Conservation (phyloP, 2,797 vertebrate genomes). For the Manis javanica region DNA sequence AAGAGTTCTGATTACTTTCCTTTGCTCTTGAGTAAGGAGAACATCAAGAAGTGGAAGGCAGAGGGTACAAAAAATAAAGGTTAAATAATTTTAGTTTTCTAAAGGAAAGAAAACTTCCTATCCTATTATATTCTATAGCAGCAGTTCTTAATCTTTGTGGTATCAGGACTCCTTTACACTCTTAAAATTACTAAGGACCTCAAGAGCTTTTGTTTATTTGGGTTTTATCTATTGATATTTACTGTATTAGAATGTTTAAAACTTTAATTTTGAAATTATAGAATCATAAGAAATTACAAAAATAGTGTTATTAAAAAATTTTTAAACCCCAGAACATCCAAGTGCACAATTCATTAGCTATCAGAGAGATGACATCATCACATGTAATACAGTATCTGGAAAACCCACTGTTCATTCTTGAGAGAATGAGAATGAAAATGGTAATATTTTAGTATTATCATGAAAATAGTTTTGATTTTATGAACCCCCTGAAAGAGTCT, state of each 20-base stretch:
- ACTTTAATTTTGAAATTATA: constrained; percentile 34
- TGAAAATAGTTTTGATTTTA: constrained; percentile 11
- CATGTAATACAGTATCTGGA: not conserved
- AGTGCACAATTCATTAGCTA: not conserved
- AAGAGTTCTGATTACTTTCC: constrained; percentile 45
- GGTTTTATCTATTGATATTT: not conserved
- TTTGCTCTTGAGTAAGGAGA: not conserved
- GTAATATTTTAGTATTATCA: not conserved
- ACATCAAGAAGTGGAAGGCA: not conserved
- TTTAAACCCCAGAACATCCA: not conserved
- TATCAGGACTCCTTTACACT: not conserved
- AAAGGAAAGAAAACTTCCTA: not conserved
- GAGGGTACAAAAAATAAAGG: not conserved
- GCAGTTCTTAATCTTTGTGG: not conserved
- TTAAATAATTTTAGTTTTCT: constrained; percentile 50
- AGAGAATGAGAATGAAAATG: not conserved
- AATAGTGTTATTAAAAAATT: not conserved
- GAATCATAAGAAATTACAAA: constrained; percentile 14
- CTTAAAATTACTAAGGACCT: not conserved
- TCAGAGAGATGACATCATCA: not conserved
- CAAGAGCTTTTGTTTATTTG: not conserved
- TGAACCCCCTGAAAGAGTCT: not conserved
- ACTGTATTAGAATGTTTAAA: not conserved
- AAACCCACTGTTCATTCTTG: not conserved
- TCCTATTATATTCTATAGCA: not conserved